Evolutionary conservation across 2,113 vertebrate genomes (phyloP).

Genomic region (Zapus hudsonius): DNA sequence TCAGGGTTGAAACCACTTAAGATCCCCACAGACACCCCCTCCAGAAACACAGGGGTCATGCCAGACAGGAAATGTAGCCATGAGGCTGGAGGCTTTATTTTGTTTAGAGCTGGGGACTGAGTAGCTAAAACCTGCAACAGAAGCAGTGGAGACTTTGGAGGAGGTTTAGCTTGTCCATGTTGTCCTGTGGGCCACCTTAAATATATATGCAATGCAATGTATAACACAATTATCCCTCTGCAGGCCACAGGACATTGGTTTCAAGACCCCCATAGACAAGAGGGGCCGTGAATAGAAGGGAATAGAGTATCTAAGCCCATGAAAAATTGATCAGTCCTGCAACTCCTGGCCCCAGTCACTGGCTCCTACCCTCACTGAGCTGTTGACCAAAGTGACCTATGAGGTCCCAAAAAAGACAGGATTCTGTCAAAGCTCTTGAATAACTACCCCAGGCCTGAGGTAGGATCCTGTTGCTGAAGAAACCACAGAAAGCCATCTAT

Average conservation of each 20-base stretch:
- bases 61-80: not conserved
- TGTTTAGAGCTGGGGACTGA: not conserved
- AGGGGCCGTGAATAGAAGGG: too few species aligned
- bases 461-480: too few species aligned
- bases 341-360: too few species aligned
- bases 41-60: constrained; percentile 15
- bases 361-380: too few species aligned
- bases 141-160: constrained; percentile 2
- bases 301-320: too few species aligned
- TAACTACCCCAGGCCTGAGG: too few species aligned
- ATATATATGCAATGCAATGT: constrained; percentile 20
- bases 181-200: not conserved
- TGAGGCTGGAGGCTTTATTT: not conserved
- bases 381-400: too few species aligned
- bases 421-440: too few species aligned
- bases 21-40: not conserved
- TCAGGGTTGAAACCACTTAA: constrained; percentile 17
- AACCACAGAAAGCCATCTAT: too few species aligned
- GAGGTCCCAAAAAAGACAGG: too few species aligned
- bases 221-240: not conserved
- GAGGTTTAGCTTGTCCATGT: constrained; percentile 31
- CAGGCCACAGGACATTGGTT: not conserved
- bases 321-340: too few species aligned
- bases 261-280: not conserved
- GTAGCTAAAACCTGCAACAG: not conserved